Conservation (phyloP, 2,113 vertebrate species). For the Haemorhous mexicanus region DNA sequence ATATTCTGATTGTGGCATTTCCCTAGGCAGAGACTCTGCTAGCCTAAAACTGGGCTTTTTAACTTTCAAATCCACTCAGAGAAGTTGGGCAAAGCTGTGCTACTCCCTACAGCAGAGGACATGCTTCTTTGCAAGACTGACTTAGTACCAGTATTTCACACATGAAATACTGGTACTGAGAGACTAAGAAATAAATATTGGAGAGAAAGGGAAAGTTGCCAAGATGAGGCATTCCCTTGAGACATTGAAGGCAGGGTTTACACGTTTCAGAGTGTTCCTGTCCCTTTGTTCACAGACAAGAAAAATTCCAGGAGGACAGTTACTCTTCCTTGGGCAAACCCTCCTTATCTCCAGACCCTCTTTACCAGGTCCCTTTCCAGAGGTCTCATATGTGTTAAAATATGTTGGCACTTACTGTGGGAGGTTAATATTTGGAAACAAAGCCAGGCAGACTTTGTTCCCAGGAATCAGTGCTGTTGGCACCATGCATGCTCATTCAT, state of each 20-base stretch:
- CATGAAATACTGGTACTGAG: too few species aligned
- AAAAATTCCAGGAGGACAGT: not conserved
- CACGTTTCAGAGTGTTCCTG: not conserved
- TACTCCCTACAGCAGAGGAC: not conserved
- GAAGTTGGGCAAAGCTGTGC: not conserved
- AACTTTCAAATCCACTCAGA: not conserved
- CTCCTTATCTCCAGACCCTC: not conserved
- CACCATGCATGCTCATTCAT: not conserved
- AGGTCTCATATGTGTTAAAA: not conserved
- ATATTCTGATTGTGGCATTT: not conserved
- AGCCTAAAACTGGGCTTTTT: not conserved
- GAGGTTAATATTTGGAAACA: constrained; percentile 25
- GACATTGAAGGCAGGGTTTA: not conserved
- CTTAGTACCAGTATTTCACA: not conserved
- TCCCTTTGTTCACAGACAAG: not conserved
- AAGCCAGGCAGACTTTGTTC: constrained; percentile 17
- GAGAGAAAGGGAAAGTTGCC: not conserved
- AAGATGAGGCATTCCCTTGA: not conserved
- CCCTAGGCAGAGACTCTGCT: not conserved
- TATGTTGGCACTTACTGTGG: not conserved
- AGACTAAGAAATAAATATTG: not conserved
- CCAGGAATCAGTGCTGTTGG: not conserved
- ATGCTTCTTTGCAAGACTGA: not conserved
- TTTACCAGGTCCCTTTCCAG: not conserved
- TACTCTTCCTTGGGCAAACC: not conserved